phyloP scores from a whole-genome alignment of 64 coral and sea anemone genomes.

The Orbicella faveolata region DNA sequence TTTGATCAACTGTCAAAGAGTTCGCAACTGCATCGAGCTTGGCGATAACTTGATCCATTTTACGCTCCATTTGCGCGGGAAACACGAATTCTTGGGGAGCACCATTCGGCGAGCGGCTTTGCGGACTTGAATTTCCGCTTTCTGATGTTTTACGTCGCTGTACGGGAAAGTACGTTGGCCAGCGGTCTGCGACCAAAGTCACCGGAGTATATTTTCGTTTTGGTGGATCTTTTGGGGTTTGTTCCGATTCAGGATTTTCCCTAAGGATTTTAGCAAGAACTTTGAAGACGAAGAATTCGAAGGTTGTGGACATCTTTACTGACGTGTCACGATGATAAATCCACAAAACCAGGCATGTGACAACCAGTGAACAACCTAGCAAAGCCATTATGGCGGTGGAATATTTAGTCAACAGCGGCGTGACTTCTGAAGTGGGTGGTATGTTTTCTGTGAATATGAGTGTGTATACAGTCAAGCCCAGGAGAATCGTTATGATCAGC shows the following conservation, averaged over 20 bases:
- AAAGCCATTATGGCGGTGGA: conserved; percentile 55
- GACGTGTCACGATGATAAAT: conserved; percentile 33
- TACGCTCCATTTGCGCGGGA: conserved; percentile 27
- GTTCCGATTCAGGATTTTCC: background rate
- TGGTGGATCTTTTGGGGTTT: background rate
- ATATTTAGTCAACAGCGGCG: conserved; percentile 48
- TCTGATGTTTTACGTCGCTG: conserved; percentile 19
- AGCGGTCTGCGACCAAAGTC: conserved; percentile 23
- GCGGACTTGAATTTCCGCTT: conserved; percentile 8
- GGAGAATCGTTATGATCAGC: conserved; percentile 78
- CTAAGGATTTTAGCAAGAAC: conserved; percentile 37
- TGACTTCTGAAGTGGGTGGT: conserved; percentile 74
- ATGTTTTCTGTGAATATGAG: conserved; percentile 90
- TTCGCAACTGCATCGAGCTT: conserved; percentile 38
- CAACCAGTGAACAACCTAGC: conserved; percentile 25
- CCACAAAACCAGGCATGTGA: conserved; percentile 36
- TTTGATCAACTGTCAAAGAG: conserved; percentile 9
- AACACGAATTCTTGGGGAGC: background rate
- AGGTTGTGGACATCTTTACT: conserved; percentile 32
- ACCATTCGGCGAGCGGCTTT: background rate
- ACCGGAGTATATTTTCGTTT: conserved; percentile 6
- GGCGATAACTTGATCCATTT: conserved; percentile 55
- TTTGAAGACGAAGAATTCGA: conserved; percentile 41
- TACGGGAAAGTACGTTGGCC: conserved; percentile 42
- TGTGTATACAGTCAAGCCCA: conserved; percentile 82